These are phyloP conservation scores for Drosophila rubida DNA, from an alignment of 2,888 invertebrate species.

Conservation along the genomic window DNA sequence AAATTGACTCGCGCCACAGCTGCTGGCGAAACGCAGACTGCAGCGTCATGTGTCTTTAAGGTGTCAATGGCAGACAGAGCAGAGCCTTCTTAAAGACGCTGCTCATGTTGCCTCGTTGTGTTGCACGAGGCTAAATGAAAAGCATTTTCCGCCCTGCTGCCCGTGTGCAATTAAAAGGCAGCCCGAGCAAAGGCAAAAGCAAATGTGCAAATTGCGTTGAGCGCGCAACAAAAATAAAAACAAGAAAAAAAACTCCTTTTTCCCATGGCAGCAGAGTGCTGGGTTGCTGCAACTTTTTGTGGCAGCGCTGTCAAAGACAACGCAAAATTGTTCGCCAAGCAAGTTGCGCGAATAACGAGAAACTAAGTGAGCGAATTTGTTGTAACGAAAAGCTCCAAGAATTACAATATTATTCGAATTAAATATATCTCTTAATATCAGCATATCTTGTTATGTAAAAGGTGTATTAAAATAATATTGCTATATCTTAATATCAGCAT, in stretches of 20 bases:
- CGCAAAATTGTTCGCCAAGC: neutral
- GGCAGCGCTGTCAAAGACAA: slow-evolving; percentile 14
- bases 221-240: slow-evolving; percentile 6
- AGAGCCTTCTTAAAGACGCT: slow-evolving; percentile 16
- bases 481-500: too few relatives aligned
- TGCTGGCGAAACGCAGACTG: slow-evolving; percentile 16
- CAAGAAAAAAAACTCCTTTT: neutral
- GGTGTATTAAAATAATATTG: too few relatives aligned
- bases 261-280: neutral
- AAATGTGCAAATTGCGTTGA: slow-evolving; percentile 38
- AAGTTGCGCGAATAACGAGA: neutral
- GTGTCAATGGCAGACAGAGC: slow-evolving; percentile 16
- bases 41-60: slow-evolving; percentile 19
- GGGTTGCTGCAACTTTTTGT: slow-evolving; percentile 20
- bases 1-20: slow-evolving; percentile 58
- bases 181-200: slow-evolving; percentile 17
- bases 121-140: slow-evolving; percentile 28
- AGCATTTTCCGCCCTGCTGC: slow-evolving; percentile 37
- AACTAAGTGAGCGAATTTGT: neutral
- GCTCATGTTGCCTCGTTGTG: slow-evolving; percentile 11
- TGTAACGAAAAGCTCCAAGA: neutral
- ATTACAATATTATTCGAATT: too few relatives aligned
- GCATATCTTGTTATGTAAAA: too few relatives aligned
- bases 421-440: too few relatives aligned
- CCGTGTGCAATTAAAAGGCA: slow-evolving; percentile 36